phyloP scores from a whole-genome alignment of 1,140 invertebrate species.

The Drosophila pectinifera region DNA sequence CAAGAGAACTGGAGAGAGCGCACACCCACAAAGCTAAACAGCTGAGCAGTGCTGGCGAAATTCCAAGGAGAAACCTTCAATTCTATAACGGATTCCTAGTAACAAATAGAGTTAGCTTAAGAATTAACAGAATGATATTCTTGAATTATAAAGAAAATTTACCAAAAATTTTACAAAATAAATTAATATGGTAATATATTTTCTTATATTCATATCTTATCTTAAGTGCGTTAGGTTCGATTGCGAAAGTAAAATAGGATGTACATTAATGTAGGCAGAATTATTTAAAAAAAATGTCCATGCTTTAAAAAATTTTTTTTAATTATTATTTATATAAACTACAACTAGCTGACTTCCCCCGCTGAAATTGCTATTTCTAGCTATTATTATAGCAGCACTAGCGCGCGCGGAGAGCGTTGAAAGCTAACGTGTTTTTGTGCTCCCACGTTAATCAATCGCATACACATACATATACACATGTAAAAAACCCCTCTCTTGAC shows the following conservation, averaged over 20 bases:
- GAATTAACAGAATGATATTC: too few relatives aligned
- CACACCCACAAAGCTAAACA: constrained; percentile 21
- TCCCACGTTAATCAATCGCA: constrained; percentile 7
- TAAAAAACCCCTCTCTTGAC: not conserved
- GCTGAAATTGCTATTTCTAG: not conserved
- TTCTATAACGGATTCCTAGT: not conserved
- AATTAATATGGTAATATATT: not conserved
- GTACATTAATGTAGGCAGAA: too few relatives aligned
- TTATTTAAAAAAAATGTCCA: too few relatives aligned
- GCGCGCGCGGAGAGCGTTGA: constrained; percentile 8
- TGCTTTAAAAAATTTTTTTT: too few relatives aligned
- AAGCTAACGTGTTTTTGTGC: constrained; percentile 27
- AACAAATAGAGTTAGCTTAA: not conserved
- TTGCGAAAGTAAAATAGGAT: too few relatives aligned
- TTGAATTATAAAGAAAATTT: too few relatives aligned
- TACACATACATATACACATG: too few relatives aligned
- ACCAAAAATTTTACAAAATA: not conserved
- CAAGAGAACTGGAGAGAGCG: constrained; percentile 15
- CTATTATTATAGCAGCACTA: constrained; percentile 1
- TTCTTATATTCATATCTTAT: not conserved
- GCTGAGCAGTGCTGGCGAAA: constrained; percentile 30
- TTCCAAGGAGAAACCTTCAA: not conserved
- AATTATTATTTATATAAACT: not conserved
- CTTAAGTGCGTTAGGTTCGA: too few relatives aligned
- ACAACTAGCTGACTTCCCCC: not conserved